Percentiles rank a stretch among this genome's conserved stretches.
phyloP scores from a whole-genome alignment of 2,797 vertebrate genomes.

The Menidia menidia region DNA sequence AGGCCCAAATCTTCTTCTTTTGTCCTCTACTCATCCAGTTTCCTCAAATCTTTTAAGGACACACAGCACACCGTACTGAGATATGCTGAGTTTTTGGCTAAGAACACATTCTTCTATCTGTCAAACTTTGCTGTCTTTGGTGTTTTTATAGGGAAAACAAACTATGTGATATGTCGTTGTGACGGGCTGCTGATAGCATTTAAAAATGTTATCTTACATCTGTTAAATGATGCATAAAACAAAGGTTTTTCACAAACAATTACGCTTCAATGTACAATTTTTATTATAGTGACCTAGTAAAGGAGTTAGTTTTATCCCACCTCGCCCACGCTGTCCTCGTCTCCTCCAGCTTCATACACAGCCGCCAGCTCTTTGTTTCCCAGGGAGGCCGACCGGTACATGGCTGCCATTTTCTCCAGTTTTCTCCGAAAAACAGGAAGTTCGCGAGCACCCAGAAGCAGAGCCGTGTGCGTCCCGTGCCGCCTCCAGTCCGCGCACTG shows the following conservation, averaged over 20 bases:
- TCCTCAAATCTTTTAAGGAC: background rate
- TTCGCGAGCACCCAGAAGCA: background rate
- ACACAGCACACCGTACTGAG: background rate
- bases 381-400: conserved; percentile 48
- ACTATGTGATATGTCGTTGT: too few species aligned
- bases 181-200: too few species aligned
- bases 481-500: conserved; percentile 30
- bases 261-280: too few species aligned
- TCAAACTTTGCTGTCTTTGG: too few species aligned
- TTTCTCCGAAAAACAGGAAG: background rate
- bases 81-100: background rate
- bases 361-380: conserved; percentile 58
- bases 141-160: too few species aligned
- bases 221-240: too few species aligned
- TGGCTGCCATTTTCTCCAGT: conserved; percentile 22
- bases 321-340: conserved; percentile 59
- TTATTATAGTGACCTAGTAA: too few species aligned
- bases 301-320: conserved; percentile 35
- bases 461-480: conserved; percentile 4
- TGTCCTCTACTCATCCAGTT: too few species aligned
- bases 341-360: conserved; percentile 49
- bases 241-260: too few species aligned
- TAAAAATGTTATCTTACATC: too few species aligned
- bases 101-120: background rate
- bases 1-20: too few species aligned